phyloP scores from a whole-genome alignment of 1,140 invertebrate species.

The Sycophaga agraensis region DNA sequence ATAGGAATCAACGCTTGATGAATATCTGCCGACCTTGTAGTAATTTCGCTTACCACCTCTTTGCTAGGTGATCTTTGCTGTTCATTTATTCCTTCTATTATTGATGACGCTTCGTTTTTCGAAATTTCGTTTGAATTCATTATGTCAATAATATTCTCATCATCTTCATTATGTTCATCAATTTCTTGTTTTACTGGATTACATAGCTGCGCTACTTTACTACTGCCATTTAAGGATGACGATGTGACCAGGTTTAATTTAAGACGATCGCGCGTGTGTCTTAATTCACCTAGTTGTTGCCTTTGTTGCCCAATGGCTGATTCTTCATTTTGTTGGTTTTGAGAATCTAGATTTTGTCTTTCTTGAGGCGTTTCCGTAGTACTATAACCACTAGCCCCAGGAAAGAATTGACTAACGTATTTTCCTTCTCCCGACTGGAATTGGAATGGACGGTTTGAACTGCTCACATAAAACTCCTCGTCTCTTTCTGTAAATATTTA shows the following conservation, averaged over 20 bases:
- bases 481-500: slow-evolving; percentile 44
- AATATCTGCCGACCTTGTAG: too few species aligned
- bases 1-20: not conserved
- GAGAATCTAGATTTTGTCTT: slow-evolving; percentile 10
- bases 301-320: not conserved
- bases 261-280: slow-evolving; percentile 71
- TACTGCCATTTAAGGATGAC: slow-evolving; percentile 15
- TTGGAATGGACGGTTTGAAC: slow-evolving; percentile 70
- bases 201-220: slow-evolving; percentile 19
- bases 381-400: slow-evolving; percentile 53
- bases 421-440: slow-evolving; percentile 60
- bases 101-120: too few species aligned
- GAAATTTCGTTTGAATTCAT: slow-evolving; percentile 18
- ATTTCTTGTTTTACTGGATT: slow-evolving; percentile 28
- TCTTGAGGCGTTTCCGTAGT: slow-evolving; percentile 17
- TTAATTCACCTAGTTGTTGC: slow-evolving; percentile 65
- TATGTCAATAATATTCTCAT: slow-evolving; percentile 19
- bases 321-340: slow-evolving; percentile 31
- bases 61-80: too few species aligned
- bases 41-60: too few species aligned
- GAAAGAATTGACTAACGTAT: slow-evolving; percentile 72
- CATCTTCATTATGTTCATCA: slow-evolving; percentile 19
- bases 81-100: too few species aligned
- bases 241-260: slow-evolving; percentile 68
- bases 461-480: slow-evolving; percentile 72